Conservation (phyloP, 2,113 vertebrate genomes). For the Microtus ochrogaster region DNA sequence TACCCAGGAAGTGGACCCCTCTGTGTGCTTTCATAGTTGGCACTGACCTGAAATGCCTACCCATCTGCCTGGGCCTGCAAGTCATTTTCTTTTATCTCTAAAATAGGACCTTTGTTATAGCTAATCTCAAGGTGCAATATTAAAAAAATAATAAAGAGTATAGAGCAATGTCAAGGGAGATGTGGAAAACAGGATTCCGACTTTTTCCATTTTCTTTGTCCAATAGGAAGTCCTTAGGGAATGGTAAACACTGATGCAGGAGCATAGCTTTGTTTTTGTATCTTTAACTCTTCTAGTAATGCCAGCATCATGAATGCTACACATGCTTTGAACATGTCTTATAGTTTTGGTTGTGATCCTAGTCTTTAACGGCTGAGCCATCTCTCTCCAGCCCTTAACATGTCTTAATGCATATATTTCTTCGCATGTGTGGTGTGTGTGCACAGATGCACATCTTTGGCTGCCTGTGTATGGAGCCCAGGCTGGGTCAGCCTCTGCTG, state of each 20-base stretch:
- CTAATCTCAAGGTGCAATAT: conserved; percentile 60
- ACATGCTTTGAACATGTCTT: not conserved
- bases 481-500: not conserved
- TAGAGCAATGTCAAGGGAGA: not conserved
- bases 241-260: not conserved
- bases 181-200: not conserved
- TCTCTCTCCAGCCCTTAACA: no score
- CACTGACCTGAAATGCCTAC: conserved; percentile 16
- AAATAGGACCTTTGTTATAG: conserved; percentile 43
- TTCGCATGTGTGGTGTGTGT: not conserved
- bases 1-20: not conserved
- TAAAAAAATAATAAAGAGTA: not conserved
- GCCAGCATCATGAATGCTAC: not conserved
- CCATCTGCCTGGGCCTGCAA: conserved; percentile 45
- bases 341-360: no score
- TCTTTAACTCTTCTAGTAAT: conserved; percentile 10
- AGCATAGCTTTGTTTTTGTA: not conserved
- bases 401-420: not conserved
- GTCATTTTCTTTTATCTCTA: conserved; percentile 66
- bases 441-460: no score
- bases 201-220: not conserved
- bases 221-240: not conserved
- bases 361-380: no score
- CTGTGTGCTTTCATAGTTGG: not conserved
- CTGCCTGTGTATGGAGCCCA: not conserved